Percentiles rank a stretch among this genome's conserved stretches.
phyloP scores from a whole-genome alignment of 2,113 vertebrate species.

The Tragelaphus scriptus region DNA sequence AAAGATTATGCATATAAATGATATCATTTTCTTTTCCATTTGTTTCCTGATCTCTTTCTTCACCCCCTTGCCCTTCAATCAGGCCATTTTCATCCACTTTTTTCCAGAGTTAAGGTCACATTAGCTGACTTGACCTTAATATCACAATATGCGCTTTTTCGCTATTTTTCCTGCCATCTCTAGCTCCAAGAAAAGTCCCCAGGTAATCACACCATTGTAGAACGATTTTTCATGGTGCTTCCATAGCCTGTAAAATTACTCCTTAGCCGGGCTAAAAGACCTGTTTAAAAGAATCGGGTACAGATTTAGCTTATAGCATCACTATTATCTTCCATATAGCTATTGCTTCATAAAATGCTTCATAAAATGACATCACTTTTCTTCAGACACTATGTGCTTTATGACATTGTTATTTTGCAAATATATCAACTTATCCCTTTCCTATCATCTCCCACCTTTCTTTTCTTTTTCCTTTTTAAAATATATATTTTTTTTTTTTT shows the following conservation, averaged over 20 bases:
- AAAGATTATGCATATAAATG: neutral
- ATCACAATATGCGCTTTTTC: neutral
- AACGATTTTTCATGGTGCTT: neutral
- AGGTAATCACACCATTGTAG: too few relatives aligned
- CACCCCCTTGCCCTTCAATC: fast-evolving
- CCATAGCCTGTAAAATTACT: neutral
- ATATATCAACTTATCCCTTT: neutral
- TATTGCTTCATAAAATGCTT: neutral
- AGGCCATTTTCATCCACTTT: neutral
- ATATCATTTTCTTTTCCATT: neutral
- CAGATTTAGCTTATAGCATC: neutral
- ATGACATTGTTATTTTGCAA: neutral
- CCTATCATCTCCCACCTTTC: neutral
- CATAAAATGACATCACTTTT: neutral
- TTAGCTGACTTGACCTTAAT: neutral
- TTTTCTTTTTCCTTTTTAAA: neutral
- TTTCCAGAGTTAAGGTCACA: neutral
- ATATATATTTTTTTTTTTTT: neutral
- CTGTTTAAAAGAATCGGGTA: neutral
- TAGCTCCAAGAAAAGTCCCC: neutral
- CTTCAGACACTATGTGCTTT: neutral
- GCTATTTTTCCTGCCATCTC: neutral
- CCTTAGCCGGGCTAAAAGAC: neutral
- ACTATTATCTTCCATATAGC: too few relatives aligned
- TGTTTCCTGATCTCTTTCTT: neutral